Evolutionary conservation across 35 echinoderm and acorn worm genomes (phyloP).

Genomic region (Ptychodera flava): DNA sequence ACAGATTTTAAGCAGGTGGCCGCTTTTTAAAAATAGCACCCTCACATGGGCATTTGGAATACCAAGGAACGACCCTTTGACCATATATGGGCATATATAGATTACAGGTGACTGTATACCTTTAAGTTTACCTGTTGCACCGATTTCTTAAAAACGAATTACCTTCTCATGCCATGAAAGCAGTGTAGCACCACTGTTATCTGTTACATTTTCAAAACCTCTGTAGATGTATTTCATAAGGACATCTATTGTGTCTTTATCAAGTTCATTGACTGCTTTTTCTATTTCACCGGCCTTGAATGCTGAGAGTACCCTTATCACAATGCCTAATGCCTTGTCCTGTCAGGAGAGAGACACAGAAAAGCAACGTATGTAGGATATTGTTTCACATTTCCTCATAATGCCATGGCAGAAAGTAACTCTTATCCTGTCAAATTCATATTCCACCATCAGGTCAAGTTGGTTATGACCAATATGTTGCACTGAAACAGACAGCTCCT

Average conservation of each 20-base stretch:
- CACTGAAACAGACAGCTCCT: neutral
- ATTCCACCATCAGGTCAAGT: too few relatives aligned
- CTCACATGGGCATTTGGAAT: too few relatives aligned
- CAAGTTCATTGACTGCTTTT: conserved; percentile 48
- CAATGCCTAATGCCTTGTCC: conserved; percentile 52
- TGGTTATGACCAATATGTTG: too few relatives aligned
- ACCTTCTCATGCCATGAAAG: conserved; percentile 99
- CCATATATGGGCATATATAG: too few relatives aligned
- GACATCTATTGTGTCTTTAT: conserved; percentile 53
- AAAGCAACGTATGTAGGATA: neutral
- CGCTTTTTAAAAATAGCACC: too few relatives aligned
- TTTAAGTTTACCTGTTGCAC: too few relatives aligned
- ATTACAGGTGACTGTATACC: too few relatives aligned
- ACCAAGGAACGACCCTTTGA: too few relatives aligned
- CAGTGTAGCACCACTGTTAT: conserved; percentile 50
- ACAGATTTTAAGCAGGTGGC: too few relatives aligned
- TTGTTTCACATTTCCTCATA: neutral
- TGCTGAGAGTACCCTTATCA: conserved; percentile 55
- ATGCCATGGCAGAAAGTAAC: neutral
- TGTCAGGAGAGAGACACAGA: conserved; percentile 23
- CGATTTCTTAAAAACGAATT: too few relatives aligned
- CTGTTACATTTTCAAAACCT: conserved; percentile 60
- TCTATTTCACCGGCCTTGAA: conserved; percentile 81
- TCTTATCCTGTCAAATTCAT: too few relatives aligned
- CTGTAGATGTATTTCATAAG: conserved; percentile 99